Conservation (phyloP, 2,113 vertebrate species). For the Heterocephalus glaber region DNA sequence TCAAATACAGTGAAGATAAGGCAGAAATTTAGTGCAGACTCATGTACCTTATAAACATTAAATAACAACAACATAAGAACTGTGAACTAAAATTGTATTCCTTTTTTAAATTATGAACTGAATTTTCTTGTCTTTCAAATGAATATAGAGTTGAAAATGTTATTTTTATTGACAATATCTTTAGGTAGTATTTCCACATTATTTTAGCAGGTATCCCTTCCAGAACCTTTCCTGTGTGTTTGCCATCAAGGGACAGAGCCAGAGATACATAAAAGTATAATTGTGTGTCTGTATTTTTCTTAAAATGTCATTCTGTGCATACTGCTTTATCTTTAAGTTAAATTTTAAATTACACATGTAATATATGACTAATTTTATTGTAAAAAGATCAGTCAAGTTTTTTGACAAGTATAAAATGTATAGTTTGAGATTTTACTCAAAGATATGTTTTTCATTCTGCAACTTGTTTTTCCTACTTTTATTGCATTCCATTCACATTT, state of each 20-base stretch:
- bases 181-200: neutral
- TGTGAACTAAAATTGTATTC: conserved; percentile 15
- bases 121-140: conserved; percentile 43
- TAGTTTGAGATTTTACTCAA: conserved; percentile 21
- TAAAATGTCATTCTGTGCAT: conserved; percentile 7
- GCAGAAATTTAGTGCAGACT: neutral
- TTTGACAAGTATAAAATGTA: conserved; percentile 43
- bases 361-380: conserved; percentile 30
- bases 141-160: neutral
- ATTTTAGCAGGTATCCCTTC: conserved; percentile 32
- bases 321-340: conserved; percentile 23
- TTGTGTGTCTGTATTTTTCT: conserved; percentile 27
- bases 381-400: neutral
- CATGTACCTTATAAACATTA: neutral
- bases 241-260: neutral
- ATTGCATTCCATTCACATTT: neutral
- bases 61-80: conserved; percentile 9
- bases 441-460: neutral
- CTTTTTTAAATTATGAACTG: conserved; percentile 35
- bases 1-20: neutral
- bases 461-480: conserved; percentile 4
- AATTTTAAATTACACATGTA: neutral
- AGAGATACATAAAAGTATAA: conserved; percentile 13
- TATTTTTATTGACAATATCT: neutral
- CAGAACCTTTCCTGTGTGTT: neutral